Conservation (phyloP, 2,888 invertebrate genomes). For the Piscicola geometra region DNA sequence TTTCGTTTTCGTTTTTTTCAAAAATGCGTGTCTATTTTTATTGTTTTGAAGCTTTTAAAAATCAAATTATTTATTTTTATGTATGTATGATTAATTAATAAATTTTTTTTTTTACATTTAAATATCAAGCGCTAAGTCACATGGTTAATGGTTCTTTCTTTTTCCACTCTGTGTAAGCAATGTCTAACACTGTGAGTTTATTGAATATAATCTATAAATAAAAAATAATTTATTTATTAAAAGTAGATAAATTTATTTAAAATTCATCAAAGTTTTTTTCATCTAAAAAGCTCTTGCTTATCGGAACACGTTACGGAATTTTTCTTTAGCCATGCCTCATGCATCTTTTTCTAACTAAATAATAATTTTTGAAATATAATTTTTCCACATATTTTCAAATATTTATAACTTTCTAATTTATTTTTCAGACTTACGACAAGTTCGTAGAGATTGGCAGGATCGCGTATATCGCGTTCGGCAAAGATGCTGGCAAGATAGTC, state of each 20-base stretch:
- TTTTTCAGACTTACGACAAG: conserved; percentile 45
- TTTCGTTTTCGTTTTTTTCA: no score
- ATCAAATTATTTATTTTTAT: no score
- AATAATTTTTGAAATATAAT: not conserved
- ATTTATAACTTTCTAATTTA: conserved; percentile 20
- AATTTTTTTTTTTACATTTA: no score
- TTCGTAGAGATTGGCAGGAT: conserved; percentile 96
- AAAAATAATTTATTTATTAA: no score
- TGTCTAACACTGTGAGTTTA: not conserved
- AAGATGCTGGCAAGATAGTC: conserved; percentile 82
- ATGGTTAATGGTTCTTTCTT: conserved; percentile 6
- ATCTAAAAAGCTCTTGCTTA: not conserved
- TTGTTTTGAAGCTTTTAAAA: no score
- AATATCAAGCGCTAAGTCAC: conserved; percentile 1
- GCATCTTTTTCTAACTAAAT: no score
- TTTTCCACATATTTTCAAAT: not conserved
- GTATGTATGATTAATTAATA: no score
- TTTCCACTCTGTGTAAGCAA: conserved; percentile 16
- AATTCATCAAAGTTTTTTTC: not conserved
- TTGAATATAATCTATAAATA: not conserved
- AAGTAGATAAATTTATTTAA: not conserved
- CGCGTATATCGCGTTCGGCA: conserved; percentile 86
- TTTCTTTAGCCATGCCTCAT: not conserved
- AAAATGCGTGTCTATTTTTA: no score
- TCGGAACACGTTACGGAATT: not conserved